Conservation (phyloP, 2,888 invertebrate species). For the Uropetala carovei region DNA sequence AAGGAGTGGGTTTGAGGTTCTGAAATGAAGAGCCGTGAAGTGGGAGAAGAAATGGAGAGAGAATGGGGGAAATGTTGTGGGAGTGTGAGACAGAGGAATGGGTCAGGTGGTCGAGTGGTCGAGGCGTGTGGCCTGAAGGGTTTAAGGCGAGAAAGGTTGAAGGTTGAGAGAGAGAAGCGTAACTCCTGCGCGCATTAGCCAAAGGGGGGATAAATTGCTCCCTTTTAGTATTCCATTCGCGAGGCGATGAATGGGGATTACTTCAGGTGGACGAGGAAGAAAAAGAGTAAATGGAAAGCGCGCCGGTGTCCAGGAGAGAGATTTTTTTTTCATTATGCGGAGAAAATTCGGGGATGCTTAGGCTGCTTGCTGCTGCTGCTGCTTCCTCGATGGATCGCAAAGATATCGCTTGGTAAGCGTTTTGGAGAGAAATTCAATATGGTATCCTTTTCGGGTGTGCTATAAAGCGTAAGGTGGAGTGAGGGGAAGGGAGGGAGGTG, state of each 20-base stretch:
- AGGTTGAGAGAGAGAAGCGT: neutral
- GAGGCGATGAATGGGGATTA: neutral
- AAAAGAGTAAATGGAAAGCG: neutral
- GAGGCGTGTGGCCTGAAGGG: neutral
- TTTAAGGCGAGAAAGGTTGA: neutral
- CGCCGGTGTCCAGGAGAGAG: neutral
- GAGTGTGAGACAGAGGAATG: neutral
- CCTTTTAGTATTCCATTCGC: neutral
- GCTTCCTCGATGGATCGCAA: neutral
- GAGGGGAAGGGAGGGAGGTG: neutral
- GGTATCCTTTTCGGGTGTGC: slow-evolving; percentile 5
- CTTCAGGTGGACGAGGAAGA: neutral
- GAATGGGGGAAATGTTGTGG: neutral
- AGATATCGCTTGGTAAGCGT: slow-evolving; percentile 33
- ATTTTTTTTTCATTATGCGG: neutral
- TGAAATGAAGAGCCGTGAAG: too few relatives aligned
- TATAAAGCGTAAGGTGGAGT: neutral
- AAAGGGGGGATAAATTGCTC: neutral
- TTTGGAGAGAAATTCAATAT: slow-evolving; percentile 53
- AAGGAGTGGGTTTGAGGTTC: too few relatives aligned
- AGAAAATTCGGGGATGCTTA: neutral
- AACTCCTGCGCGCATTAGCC: too few relatives aligned
- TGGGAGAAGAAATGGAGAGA: neutral
- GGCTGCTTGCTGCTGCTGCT: neutral
- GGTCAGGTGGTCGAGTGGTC: slow-evolving; percentile 34